A percentile compares a stretch with the other conserved stretches of the same genome.
Evolutionary conservation across 2,113 vertebrate species (phyloP).

Genomic region (Pteronura brasiliensis): DNA sequence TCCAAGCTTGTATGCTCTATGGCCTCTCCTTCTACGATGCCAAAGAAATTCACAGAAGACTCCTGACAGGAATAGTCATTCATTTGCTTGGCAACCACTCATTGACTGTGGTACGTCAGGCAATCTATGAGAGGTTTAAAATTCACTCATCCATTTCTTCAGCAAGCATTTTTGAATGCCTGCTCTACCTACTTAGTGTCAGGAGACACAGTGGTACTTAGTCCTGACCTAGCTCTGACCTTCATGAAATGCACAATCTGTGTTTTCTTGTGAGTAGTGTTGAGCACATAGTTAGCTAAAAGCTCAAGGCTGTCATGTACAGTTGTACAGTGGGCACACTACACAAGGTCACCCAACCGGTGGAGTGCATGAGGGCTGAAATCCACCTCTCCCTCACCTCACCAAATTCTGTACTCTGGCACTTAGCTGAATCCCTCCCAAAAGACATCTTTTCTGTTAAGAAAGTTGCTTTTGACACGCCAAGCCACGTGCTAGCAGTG

Average conservation of each 20-base stretch:
- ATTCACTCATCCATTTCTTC: neutral
- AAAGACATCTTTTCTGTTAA: neutral
- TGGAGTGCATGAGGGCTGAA: neutral
- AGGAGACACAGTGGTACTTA: too few species aligned
- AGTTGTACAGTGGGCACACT: too few species aligned
- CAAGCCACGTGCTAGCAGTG: neutral
- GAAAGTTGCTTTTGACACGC: neutral
- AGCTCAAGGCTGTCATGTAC: neutral
- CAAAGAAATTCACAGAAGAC: fast-evolving
- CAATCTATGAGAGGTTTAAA: neutral
- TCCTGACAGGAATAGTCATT: neutral
- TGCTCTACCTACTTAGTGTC: neutral
- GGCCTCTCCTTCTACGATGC: neutral
- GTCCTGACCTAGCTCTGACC: neutral
- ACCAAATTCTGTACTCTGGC: neutral
- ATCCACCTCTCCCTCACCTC: neutral
- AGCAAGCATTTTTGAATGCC: neutral
- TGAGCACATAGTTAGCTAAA: neutral
- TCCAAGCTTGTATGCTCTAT: neutral
- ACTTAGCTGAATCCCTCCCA: neutral
- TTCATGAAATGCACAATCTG: neutral
- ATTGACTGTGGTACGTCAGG: neutral
- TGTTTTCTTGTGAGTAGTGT: neutral
- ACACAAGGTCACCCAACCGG: neutral
- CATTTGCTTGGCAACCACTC: neutral